These are phyloP conservation scores for Strigamia maritima DNA, from an alignment of 2,888 invertebrate genomes.

Conservation along the genomic window DNA sequence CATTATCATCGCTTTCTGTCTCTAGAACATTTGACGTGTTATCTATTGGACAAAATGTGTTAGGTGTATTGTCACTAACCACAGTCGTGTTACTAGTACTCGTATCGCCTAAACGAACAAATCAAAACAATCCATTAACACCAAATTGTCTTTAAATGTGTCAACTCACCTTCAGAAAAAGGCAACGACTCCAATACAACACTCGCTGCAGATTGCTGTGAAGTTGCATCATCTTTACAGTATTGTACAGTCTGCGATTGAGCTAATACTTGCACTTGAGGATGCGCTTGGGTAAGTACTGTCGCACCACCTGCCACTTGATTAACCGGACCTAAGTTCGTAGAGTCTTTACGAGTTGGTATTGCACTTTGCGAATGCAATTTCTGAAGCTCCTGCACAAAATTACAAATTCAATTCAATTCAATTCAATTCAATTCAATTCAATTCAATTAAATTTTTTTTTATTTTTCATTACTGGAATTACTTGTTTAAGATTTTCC, in stretches of 20 bases:
- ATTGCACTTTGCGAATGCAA: constrained; percentile 42
- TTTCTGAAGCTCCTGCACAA: constrained; percentile 40
- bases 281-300: constrained; percentile 28
- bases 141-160: constrained; percentile 44
- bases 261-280: constrained; percentile 5
- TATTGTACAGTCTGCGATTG: neutral
- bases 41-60: constrained; percentile 33
- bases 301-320: neutral
- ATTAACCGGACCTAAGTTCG: neutral
- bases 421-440: neutral
- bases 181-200: constrained; percentile 41
- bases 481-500: constrained; percentile 42
- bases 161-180: constrained; percentile 47
- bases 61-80: neutral
- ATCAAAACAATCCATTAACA: neutral
- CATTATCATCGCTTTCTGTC: neutral
- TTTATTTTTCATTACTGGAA: neutral
- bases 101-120: neutral
- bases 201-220: neutral
- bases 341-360: constrained; percentile 29
- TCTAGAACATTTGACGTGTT: neutral
- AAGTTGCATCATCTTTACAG: neutral
- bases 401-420: neutral
- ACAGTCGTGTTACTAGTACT: neutral
- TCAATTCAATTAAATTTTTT: neutral